These are phyloP conservation scores for Thyatira batis DNA, from an alignment of 2,888 invertebrate species.

Conservation along the genomic window DNA sequence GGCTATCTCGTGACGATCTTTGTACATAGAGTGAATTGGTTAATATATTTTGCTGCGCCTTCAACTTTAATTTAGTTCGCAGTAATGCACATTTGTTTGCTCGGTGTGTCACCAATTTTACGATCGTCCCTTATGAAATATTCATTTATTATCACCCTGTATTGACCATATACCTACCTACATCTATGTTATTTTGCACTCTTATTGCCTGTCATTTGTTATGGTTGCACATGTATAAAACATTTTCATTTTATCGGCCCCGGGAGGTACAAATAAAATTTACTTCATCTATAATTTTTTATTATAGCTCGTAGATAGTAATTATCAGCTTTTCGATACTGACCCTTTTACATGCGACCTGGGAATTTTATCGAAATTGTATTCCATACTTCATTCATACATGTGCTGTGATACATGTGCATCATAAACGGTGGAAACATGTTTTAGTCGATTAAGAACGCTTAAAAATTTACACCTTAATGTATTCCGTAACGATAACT, in stretches of 20 bases:
- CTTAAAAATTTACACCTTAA: slow-evolving; percentile 45
- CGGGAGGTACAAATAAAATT: too few relatives aligned
- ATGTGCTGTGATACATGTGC: background rate
- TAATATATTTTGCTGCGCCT: background rate
- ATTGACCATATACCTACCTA: background rate
- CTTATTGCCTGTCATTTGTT: too few relatives aligned
- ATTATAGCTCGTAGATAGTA: too few relatives aligned
- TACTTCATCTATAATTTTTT: too few relatives aligned
- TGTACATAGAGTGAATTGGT: too few relatives aligned
- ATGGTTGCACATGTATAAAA: background rate
- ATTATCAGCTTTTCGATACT: background rate
- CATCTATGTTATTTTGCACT: background rate
- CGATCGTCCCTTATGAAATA: background rate
- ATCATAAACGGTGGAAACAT: too few relatives aligned
- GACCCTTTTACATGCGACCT: background rate
- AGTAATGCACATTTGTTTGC: background rate
- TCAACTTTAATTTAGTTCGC: background rate
- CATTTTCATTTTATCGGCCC: too few relatives aligned
- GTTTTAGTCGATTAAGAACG: background rate
- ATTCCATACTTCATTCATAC: background rate
- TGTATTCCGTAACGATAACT: slow-evolving; percentile 41
- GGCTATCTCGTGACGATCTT: too few relatives aligned
- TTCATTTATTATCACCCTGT: background rate
- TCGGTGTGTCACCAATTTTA: background rate
- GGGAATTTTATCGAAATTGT: background rate